Evolutionary conservation across 1,140 invertebrate species (phyloP).

Genomic region (Drosophila chauvacae): DNA sequence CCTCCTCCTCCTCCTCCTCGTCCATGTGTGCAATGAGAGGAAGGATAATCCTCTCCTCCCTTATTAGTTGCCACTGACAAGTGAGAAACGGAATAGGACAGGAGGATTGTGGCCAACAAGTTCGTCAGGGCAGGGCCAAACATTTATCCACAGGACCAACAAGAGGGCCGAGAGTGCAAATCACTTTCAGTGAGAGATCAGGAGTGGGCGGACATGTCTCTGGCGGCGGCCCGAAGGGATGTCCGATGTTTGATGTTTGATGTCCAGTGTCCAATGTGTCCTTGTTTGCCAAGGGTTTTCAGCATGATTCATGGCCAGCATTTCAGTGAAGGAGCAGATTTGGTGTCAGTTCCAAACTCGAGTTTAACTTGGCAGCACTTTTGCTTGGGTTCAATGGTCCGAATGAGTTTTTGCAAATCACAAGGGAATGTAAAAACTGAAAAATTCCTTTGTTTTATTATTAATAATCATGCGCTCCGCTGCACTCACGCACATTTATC

Average conservation of each 20-base stretch:
- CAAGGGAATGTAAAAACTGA: constrained; percentile 3
- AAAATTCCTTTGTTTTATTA: constrained; percentile 37
- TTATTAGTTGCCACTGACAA: constrained; percentile 24
- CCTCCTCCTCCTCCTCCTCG: not conserved
- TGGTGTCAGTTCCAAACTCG: constrained; percentile 10
- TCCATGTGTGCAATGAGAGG: not conserved
- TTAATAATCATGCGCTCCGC: constrained; percentile 61
- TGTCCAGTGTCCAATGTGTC: constrained; percentile 3
- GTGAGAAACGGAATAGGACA: not conserved
- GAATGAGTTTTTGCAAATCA: constrained; percentile 22
- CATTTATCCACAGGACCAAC: constrained; percentile 31
- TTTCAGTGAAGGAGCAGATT: constrained; percentile 15
- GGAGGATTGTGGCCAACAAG: constrained; percentile 14
- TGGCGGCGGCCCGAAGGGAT: not conserved
- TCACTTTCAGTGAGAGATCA: constrained; percentile 26
- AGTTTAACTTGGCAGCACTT: constrained; percentile 23
- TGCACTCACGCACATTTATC: constrained; percentile 43
- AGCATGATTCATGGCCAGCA: constrained; percentile 37
- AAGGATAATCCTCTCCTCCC: constrained; percentile 11
- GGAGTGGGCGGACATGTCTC: constrained; percentile 9
- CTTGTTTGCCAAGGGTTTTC: constrained; percentile 16
- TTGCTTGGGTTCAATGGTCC: constrained; percentile 26
- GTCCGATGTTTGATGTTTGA: not conserved
- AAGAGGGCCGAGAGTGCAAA: constrained; percentile 21
- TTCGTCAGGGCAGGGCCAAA: constrained; percentile 31